phyloP scores from a whole-genome alignment of 2,113 vertebrate genomes.

The Neopipo cinnamomea region DNA sequence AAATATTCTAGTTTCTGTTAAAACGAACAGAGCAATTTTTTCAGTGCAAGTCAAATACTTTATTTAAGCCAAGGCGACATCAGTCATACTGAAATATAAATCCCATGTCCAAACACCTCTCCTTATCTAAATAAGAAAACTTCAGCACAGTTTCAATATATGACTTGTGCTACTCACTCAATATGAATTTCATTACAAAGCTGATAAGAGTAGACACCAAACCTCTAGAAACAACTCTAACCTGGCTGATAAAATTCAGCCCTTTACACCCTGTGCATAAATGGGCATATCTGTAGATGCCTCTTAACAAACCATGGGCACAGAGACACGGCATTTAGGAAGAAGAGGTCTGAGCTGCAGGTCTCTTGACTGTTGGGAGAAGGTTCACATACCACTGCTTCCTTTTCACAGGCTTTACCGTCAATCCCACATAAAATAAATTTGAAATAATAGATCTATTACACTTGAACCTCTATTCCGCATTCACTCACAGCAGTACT shows the following conservation, averaged over 20 bases:
- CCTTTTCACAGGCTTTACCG: background rate
- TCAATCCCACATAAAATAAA: background rate
- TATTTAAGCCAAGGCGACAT: background rate
- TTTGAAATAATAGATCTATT: background rate
- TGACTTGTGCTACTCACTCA: fast-evolving
- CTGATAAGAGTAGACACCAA: background rate
- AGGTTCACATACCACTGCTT: background rate
- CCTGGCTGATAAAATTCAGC: background rate
- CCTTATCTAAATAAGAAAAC: background rate
- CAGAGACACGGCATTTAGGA: background rate
- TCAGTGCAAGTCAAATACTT: background rate
- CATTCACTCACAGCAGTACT: background rate
- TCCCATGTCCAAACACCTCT: background rate
- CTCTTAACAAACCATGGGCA: background rate
- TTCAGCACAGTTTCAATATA: background rate
- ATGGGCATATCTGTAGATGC: background rate
- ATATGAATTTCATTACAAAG: background rate
- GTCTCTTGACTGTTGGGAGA: background rate
- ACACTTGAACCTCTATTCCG: background rate
- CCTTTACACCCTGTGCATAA: background rate
- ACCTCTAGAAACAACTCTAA: background rate
- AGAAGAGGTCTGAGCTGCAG: background rate
- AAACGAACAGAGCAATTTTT: background rate
- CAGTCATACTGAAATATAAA: background rate
- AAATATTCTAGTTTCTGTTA: background rate